These are phyloP conservation scores for Schizaphis graminum DNA, from an alignment of 2,888 invertebrate species.

Conservation along the genomic window DNA sequence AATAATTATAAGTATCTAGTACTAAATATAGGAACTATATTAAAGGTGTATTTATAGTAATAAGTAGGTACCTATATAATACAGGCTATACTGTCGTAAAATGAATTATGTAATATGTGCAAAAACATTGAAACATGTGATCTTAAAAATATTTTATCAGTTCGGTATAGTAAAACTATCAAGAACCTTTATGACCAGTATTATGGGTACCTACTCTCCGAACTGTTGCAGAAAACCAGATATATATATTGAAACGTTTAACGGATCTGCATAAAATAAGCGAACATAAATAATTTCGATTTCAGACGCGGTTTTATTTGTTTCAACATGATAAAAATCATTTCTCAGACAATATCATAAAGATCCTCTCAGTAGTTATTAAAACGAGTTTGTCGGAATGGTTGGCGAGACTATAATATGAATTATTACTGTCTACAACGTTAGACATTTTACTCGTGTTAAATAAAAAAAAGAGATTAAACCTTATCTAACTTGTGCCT, in stretches of 20 bases:
- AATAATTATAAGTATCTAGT: not conserved
- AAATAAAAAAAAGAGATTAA: conserved; percentile 18
- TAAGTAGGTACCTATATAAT: no score
- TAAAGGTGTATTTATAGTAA: no score
- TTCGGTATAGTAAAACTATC: not conserved
- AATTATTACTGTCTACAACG: conserved; percentile 37
- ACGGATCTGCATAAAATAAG: conserved; percentile 45
- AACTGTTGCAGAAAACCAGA: not conserved
- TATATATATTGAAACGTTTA: not conserved
- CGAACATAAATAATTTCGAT: conserved; percentile 45
- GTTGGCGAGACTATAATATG: not conserved
- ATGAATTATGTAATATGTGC: not conserved
- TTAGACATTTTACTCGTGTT: not conserved
- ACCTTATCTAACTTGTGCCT: not conserved
- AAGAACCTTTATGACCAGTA: conserved; percentile 12
- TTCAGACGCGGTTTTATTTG: conserved; percentile 41
- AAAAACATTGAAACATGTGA: not conserved
- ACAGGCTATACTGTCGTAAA: not conserved
- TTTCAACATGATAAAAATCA: conserved; percentile 34
- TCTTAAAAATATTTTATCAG: not conserved
- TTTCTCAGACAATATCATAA: conserved; percentile 39
- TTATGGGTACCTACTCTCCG: not conserved
- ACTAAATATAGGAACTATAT: not conserved
- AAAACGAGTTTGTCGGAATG: conserved; percentile 42
- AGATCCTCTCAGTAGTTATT: conserved; percentile 37